These are phyloP conservation scores for Linnaemya vulpina DNA, from an alignment of 2,888 invertebrate genomes.

Conservation along the genomic window DNA sequence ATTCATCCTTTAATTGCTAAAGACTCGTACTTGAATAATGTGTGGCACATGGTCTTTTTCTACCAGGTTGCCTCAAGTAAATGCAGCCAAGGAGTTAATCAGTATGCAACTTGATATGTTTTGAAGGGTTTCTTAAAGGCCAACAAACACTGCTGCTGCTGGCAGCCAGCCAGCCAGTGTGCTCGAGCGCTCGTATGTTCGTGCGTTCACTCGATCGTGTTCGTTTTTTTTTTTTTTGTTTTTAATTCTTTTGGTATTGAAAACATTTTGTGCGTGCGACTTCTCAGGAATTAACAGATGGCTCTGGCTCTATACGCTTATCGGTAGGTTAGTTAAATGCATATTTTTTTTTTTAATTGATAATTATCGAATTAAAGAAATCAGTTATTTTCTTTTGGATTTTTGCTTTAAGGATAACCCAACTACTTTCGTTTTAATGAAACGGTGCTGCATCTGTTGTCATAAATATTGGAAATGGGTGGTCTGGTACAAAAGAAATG, in stretches of 20 bases:
- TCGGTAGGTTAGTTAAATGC: constrained; percentile 46
- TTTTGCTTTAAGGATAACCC: constrained; percentile 5
- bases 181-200: constrained; percentile 20
- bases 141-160: constrained; percentile 25
- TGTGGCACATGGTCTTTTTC: constrained; percentile 59
- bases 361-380: constrained; percentile 55
- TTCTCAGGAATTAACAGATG: constrained; percentile 70
- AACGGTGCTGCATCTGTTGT: constrained; percentile 64
- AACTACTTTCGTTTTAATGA: constrained; percentile 51
- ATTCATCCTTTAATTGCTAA: constrained; percentile 45
- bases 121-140: constrained; percentile 76
- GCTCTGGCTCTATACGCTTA: constrained; percentile 66
- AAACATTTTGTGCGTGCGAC: constrained; percentile 68
- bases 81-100: constrained; percentile 47
- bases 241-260: too few species aligned
- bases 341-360: constrained; percentile 15
- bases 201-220: constrained; percentile 26
- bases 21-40: constrained; percentile 41
- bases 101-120: constrained; percentile 80
- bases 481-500: constrained; percentile 10
- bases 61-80: constrained; percentile 7
- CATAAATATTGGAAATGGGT: constrained; percentile 29
- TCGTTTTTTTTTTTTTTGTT: constrained; percentile 1
- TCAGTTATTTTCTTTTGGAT: constrained; percentile 39
- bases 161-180: constrained; percentile 38